Evolutionary conservation across 2,113 vertebrate species (phyloP).

Genomic region (Amblyornis subalaris): DNA sequence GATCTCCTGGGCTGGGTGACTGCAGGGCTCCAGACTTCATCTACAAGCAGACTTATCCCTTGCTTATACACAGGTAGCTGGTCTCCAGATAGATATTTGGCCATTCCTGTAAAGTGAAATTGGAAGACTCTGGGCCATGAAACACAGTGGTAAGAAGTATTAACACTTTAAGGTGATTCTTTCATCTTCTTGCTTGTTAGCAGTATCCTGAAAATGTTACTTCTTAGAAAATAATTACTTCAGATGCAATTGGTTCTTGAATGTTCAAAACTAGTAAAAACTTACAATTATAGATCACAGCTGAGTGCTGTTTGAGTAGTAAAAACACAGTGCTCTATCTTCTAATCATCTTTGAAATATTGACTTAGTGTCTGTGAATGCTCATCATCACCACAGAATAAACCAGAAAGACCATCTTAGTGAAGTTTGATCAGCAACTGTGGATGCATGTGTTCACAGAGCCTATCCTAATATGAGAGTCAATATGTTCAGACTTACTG

Average conservation of each 20-base stretch:
- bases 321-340: background rate
- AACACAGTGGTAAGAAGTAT: background rate
- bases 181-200: background rate
- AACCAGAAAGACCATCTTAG: slow-evolving; percentile 7
- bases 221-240: background rate
- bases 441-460: background rate
- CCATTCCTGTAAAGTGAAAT: background rate
- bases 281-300: background rate
- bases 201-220: background rate
- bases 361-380: slow-evolving; percentile 22
- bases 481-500: background rate
- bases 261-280: background rate
- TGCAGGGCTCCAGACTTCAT: background rate
- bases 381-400: background rate
- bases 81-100: background rate
- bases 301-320: background rate
- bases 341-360: slow-evolving; percentile 53
- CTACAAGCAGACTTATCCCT: background rate
- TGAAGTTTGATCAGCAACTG: slow-evolving; percentile 1
- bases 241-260: background rate
- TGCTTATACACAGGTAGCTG: background rate
- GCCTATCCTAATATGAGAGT: background rate
- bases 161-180: background rate
- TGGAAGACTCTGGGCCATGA: background rate
- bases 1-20: background rate